Conservation (phyloP, 2,113 vertebrate genomes). For the Astatotilapia flaviijosephi region DNA sequence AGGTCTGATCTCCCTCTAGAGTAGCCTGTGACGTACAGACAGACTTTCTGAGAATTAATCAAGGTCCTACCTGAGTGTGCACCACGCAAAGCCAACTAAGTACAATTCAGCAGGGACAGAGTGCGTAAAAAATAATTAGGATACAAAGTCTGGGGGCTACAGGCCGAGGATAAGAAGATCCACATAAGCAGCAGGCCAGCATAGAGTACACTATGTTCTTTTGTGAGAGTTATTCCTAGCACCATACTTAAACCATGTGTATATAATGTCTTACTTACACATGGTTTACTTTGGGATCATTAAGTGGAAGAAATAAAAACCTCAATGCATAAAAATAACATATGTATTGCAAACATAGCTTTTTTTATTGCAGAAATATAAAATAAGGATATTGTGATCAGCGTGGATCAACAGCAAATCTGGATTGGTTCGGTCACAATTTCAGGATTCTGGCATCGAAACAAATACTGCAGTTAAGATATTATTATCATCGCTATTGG, state of each 20-base stretch:
- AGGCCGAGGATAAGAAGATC: neutral
- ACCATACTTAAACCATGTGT: neutral
- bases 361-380: neutral
- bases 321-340: neutral
- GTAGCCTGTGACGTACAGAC: neutral
- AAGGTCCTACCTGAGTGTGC: neutral
- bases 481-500: neutral
- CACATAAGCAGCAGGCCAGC: neutral
- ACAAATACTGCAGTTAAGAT: neutral
- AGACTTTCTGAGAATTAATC: slow-evolving; percentile 9
- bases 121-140: slow-evolving; percentile 1
- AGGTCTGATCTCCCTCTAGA: slow-evolving; percentile 18
- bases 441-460: neutral
- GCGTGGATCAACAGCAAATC: neutral
- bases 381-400: neutral
- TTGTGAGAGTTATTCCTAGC: neutral
- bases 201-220: neutral
- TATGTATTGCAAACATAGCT: neutral
- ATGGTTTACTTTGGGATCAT: neutral
- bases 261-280: neutral
- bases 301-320: neutral
- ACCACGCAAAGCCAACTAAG: neutral
- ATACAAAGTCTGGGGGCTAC: neutral
- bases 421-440: neutral
- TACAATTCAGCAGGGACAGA: neutral